Evolutionary conservation across 1,140 invertebrate species (phyloP), one percentile per base, ranked within the genome.

Genomic region (Sminthurinus signatus): DNA sequence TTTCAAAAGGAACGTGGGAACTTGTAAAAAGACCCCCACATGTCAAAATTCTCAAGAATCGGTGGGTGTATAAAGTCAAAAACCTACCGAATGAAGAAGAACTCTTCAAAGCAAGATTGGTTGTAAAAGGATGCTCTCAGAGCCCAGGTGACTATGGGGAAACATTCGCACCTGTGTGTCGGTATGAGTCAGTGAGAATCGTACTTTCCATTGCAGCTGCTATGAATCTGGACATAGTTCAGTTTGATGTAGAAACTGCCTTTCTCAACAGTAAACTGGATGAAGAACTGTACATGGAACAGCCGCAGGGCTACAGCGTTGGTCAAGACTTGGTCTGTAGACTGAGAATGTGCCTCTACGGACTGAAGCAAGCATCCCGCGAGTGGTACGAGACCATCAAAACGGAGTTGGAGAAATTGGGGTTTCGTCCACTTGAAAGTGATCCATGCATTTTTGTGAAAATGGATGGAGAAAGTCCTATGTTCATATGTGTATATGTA

Each of bases 401-500:
- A 23, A 3, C 17, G 0, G 39, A n/a, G 5, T 29, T 75, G 25
- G 52, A 60, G 17, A 62, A 73, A 25, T 10, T 60, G 15, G 63
- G 65, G 0, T 73, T 77, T n/a, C 48, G 65, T 62, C 25, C 29
- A 3, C 68, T 57, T 39, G 21, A 19, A 23, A 64, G 70, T 17
- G 74, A 76, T 69, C 64, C 68, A 10, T 76, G 75, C 60, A 28
- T 60, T 1, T 60, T 60, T 17, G 46, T 64, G 1, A 32, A 27
- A n/a, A 0, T 21, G 5, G 56, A 59, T 2, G 27, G 44, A 27
- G 17, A 31, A 10, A 21, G 1, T 14, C 29, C 31, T 14, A 62
- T 75, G 5, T 70, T 77, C 28, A 46, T 80, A 2, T 74, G 73
- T 15, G 68, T 80, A 4, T 79, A 79, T 75, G 78, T 81, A 14